Conservation (phyloP, 2,113 vertebrate genomes). For the Pseudois nayaur region DNA sequence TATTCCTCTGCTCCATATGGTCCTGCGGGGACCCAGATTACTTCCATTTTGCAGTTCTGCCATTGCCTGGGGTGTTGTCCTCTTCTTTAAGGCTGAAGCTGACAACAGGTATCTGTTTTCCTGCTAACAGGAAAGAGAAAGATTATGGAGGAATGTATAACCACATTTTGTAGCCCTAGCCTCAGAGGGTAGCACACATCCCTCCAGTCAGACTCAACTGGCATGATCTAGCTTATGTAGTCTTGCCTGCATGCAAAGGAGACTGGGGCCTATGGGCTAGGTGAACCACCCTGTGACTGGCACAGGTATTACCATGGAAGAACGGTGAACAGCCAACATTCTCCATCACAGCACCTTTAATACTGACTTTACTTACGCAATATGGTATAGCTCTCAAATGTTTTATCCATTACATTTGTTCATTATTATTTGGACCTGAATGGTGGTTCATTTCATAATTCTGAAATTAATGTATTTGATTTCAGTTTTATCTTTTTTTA, state of each 20-base stretch:
- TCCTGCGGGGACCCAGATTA: background rate
- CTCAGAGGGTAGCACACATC: background rate
- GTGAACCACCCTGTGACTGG: background rate
- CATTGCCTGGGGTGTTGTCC: background rate
- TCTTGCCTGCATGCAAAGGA: background rate
- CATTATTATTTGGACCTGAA: background rate
- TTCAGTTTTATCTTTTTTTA: background rate
- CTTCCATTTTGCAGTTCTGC: background rate
- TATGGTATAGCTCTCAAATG: background rate
- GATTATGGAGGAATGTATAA: background rate
- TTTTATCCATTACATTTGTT: background rate
- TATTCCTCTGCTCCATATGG: background rate
- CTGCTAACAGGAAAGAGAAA: background rate
- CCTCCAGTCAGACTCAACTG: background rate
- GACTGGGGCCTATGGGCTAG: background rate
- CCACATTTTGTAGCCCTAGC: background rate
- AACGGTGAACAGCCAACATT: background rate
- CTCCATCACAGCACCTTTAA: background rate
- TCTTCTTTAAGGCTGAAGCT: background rate
- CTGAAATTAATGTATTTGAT: background rate
- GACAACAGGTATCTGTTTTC: background rate
- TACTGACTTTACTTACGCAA: background rate
- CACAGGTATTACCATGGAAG: background rate
- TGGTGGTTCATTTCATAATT: background rate
- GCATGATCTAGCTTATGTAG: background rate